These are phyloP conservation scores for Lycophotia porphyrea DNA, from an alignment of 2,888 invertebrate genomes.

Conservation along the genomic window DNA sequence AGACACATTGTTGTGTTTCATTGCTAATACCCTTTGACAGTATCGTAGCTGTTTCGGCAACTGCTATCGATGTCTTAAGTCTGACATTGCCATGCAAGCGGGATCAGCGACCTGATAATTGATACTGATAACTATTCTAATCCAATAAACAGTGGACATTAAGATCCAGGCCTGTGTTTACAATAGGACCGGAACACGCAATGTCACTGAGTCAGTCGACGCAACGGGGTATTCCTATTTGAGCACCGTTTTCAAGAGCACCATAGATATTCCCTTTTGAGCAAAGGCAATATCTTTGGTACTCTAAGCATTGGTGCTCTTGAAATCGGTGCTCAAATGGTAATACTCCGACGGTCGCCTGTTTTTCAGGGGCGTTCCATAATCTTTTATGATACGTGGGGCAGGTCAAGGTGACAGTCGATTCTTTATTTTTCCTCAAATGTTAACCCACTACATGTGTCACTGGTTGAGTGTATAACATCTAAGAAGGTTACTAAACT, in stretches of 20 bases:
- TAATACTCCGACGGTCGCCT: too few species aligned
- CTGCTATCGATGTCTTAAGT: background rate
- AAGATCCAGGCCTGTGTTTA: slow-evolving; percentile 15
- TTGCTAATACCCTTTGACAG: background rate
- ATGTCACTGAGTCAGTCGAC: slow-evolving; percentile 29
- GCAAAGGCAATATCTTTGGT: too few species aligned
- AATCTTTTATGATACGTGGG: background rate
- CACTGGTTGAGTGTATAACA: background rate
- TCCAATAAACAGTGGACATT: slow-evolving; percentile 20
- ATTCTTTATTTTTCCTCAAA: background rate
- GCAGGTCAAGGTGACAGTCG: background rate
- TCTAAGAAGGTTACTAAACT: background rate
- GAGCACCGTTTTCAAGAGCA: too few species aligned
- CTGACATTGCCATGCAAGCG: slow-evolving; percentile 28
- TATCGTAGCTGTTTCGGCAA: background rate
- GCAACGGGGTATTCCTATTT: too few species aligned
- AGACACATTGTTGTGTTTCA: background rate
- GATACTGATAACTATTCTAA: slow-evolving; percentile 9
- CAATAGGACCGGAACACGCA: slow-evolving; percentile 40
- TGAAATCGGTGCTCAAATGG: too few species aligned
- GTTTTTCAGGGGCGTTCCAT: background rate
- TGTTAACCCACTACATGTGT: background rate
- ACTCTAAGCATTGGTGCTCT: too few species aligned
- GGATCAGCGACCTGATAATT: slow-evolving; percentile 13
- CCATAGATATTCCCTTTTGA: too few species aligned